These are phyloP conservation scores for Antedon mediterranea DNA, from an alignment of 53 echinoderm and acorn worm genomes.

Conservation along the genomic window DNA sequence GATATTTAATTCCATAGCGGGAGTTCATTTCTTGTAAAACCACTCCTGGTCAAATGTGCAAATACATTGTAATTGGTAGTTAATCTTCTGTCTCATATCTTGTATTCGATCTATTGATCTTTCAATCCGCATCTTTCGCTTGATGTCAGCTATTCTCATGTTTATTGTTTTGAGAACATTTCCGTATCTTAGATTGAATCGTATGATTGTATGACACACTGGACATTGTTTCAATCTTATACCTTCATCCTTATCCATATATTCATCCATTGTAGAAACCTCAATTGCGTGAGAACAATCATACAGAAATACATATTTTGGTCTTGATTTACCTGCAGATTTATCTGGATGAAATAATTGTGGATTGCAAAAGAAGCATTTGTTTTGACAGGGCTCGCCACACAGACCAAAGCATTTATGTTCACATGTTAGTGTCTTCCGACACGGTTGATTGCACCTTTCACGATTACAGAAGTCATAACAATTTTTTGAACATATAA, in stretches of 20 bases:
- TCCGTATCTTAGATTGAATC: slow-evolving; percentile 52
- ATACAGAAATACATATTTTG: slow-evolving; percentile 45
- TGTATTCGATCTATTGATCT: slow-evolving; percentile 15
- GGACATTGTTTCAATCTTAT: slow-evolving; percentile 50
- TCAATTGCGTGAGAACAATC: slow-evolving; percentile 67
- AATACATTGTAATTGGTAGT: neutral
- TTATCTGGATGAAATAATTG: neutral
- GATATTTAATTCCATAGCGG: neutral
- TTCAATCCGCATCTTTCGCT: slow-evolving; percentile 7
- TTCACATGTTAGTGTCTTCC: slow-evolving; percentile 37
- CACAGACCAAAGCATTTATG: slow-evolving; percentile 83
- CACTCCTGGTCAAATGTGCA: neutral
- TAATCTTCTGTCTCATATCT: neutral
- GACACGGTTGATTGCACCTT: slow-evolving; percentile 6
- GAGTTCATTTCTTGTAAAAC: neutral
- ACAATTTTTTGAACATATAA: slow-evolving; percentile 26
- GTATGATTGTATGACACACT: slow-evolving; percentile 40
- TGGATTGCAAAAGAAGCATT: slow-evolving; percentile 53
- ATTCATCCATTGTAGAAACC: slow-evolving; percentile 31
- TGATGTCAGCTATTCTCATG: neutral
- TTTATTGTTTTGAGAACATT: slow-evolving; percentile 32
- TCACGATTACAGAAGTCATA: neutral
- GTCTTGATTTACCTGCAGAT: neutral
- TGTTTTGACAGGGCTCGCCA: slow-evolving; percentile 80
- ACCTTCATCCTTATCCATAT: slow-evolving; percentile 23